phyloP scores from a whole-genome alignment of 2,113 vertebrate species.

The Rallus limicola region DNA sequence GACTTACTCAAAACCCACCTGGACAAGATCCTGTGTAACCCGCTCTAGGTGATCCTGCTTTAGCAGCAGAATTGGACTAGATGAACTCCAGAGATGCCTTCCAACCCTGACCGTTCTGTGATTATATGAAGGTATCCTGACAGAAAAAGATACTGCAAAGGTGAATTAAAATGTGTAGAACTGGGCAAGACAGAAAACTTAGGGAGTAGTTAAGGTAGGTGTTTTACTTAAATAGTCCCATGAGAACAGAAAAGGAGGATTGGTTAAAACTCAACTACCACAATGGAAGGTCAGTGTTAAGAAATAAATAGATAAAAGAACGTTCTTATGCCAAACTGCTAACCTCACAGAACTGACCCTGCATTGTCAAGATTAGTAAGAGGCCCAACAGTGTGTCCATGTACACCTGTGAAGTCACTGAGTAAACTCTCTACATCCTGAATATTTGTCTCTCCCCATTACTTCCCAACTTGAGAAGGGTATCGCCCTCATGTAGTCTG shows the following conservation, averaged over 20 bases:
- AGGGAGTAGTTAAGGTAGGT: not conserved
- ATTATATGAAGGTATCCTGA: not conserved
- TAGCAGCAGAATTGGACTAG: no score
- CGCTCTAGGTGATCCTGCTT: no score
- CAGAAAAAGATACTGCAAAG: not conserved
- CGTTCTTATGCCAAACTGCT: not conserved
- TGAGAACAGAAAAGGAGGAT: not conserved
- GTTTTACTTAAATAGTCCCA: not conserved
- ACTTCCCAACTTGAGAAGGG: not conserved
- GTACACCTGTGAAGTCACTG: not conserved
- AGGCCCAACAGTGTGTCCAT: not conserved
- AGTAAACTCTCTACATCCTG: not conserved
- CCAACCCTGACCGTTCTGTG: no score
- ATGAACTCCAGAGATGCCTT: no score
- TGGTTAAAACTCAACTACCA: not conserved
- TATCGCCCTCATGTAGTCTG: not conserved
- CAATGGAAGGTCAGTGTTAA: not conserved
- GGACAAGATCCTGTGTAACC: no score
- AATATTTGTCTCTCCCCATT: not conserved
- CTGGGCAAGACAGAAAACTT: not conserved
- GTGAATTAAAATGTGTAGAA: not conserved
- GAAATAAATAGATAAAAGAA: not conserved
- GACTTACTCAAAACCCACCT: no score
- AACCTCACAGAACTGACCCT: not conserved
- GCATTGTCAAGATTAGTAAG: not conserved